Conservation (phyloP, 1,140 invertebrate species). For the Geopemphigus sp. region DNA sequence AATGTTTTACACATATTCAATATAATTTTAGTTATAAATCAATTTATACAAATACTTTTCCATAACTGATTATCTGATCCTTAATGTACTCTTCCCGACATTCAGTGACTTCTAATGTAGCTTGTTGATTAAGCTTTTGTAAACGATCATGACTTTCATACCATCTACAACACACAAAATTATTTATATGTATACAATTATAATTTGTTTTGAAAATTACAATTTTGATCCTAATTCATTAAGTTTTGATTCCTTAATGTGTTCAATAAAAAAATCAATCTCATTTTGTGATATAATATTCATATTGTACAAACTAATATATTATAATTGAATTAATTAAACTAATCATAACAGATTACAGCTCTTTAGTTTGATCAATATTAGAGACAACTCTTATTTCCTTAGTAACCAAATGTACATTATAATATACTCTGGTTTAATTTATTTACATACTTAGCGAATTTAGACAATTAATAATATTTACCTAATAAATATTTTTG, state of each 20-base stretch:
- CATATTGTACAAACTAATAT: background rate
- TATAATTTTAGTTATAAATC: no score
- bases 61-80: constrained; percentile 65
- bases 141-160: constrained; percentile 72
- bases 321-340: background rate
- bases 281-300: constrained; percentile 31
- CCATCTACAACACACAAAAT: constrained; percentile 58
- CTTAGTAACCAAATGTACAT: background rate
- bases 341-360: background rate
- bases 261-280: constrained; percentile 30
- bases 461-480: no score
- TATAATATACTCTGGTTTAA: background rate
- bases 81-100: constrained; percentile 71
- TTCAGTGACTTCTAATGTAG: constrained; percentile 67
- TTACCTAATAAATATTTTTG: no score
- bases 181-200: background rate
- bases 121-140: constrained; percentile 76
- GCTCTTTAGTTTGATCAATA: background rate
- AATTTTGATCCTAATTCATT: constrained; percentile 30
- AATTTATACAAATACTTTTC: constrained; percentile 59
- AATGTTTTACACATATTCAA: no score
- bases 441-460: no score
- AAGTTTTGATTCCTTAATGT: constrained; percentile 33
- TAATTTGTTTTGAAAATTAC: background rate
- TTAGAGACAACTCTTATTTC: background rate